These are phyloP conservation scores for Leucoraja erinaceus DNA, from an alignment of 2,113 vertebrate genomes.

Conservation along the genomic window DNA sequence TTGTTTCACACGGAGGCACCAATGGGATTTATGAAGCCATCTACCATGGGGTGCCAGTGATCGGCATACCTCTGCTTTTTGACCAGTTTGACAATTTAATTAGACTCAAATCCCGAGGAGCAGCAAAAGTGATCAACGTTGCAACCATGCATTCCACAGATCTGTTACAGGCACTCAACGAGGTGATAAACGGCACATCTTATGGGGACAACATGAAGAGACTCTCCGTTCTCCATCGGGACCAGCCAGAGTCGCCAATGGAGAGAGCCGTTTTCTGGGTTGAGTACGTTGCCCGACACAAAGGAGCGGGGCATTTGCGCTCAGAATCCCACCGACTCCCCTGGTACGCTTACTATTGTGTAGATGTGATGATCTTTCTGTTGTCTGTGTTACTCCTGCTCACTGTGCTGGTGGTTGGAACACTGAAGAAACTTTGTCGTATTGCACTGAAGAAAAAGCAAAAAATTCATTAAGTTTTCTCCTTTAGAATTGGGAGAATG, in stretches of 20 bases:
- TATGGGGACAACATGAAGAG: slow-evolving; percentile 55
- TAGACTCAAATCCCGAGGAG: slow-evolving; percentile 52
- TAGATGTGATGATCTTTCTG: slow-evolving; percentile 51
- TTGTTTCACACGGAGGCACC: slow-evolving; percentile 56
- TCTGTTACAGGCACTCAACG: slow-evolving; percentile 49
- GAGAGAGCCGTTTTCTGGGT: slow-evolving; percentile 59
- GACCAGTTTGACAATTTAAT: slow-evolving; percentile 59
- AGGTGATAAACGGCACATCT: slow-evolving; percentile 53
- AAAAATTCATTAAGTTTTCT: not conserved
- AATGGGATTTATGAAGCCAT: not conserved
- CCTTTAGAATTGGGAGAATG: too few species aligned
- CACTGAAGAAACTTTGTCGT: not conserved
- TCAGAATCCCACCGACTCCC: slow-evolving; percentile 57
- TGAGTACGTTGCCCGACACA: slow-evolving; percentile 60
- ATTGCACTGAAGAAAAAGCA: not conserved
- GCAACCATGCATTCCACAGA: slow-evolving; percentile 24
- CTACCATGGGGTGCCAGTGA: slow-evolving; percentile 10
- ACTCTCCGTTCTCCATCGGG: slow-evolving; percentile 54
- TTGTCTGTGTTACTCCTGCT: not conserved
- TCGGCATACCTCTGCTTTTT: slow-evolving; percentile 52
- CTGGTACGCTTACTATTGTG: slow-evolving; percentile 56
- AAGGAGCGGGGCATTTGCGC: slow-evolving; percentile 58
- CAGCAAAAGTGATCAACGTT: slow-evolving; percentile 50
- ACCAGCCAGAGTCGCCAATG: slow-evolving; percentile 50
- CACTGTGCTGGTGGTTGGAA: not conserved